phyloP scores from a whole-genome alignment of 2,888 invertebrate species.

The Capitulum mitella region DNA sequence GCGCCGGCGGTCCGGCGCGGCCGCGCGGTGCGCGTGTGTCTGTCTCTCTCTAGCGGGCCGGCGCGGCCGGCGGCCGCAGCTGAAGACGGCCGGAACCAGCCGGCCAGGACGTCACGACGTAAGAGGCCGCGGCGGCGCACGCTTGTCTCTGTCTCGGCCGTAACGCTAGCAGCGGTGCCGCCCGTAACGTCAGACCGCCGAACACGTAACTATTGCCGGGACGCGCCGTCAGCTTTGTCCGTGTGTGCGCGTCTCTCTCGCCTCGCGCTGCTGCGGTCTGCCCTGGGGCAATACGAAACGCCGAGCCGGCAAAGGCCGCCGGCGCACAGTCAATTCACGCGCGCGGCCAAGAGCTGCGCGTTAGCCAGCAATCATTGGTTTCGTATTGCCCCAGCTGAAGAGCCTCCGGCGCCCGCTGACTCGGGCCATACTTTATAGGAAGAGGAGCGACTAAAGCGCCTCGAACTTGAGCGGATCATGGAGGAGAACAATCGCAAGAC shows the following conservation, averaged over 20 bases:
- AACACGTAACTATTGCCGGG: background rate
- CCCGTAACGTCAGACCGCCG: background rate
- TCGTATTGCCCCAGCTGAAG: background rate
- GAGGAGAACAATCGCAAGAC: constrained; percentile 97
- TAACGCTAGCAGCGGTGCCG: too few species aligned
- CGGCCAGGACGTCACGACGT: background rate
- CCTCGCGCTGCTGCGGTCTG: too few species aligned
- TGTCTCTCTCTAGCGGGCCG: constrained; percentile 7
- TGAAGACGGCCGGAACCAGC: background rate
- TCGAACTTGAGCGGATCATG: constrained; percentile 91
- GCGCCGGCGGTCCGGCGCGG: background rate
- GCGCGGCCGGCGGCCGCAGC: background rate
- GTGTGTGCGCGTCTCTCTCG: background rate
- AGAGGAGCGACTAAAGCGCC: constrained; percentile 91
- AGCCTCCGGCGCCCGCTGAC: background rate
- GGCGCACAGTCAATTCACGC: background rate
- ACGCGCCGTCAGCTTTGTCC: background rate
- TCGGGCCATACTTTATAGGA: constrained; percentile 55
- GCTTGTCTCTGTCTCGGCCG: background rate
- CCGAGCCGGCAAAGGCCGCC: background rate
- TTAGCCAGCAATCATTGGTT: background rate
- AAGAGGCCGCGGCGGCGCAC: background rate
- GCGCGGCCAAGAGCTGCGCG: background rate
- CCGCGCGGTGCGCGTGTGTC: background rate
- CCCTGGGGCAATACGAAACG: background rate